A percentile compares a stretch with the other conserved stretches of the same genome.
Conservation (phyloP, 1,140 invertebrate species). For the Oedothorax gibbosus region DNA sequence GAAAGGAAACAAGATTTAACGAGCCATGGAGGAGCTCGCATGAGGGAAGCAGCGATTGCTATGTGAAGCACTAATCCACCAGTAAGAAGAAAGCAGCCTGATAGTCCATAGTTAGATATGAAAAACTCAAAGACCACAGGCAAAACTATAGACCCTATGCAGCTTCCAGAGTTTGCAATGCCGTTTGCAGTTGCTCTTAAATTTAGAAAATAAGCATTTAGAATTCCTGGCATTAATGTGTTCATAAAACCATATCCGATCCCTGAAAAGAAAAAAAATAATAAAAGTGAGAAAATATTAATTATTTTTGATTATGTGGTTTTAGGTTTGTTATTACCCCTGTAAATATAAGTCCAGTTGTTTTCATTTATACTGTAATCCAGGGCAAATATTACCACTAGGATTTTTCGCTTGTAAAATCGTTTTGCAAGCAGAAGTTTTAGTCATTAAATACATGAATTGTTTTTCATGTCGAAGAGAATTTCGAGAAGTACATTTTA, state of each 20-base stretch:
- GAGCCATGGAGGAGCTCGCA: conserved; percentile 72
- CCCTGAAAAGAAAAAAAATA: conserved; percentile 69
- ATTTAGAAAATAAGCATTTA: conserved; percentile 86
- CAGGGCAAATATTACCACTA: too few relatives aligned
- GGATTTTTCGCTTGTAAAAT: too few relatives aligned
- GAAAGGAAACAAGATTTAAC: not conserved
- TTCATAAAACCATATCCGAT: conserved; percentile 82
- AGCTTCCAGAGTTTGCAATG: conserved; percentile 88
- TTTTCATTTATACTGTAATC: too few relatives aligned
- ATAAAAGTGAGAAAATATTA: not conserved
- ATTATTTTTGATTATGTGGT: too few relatives aligned
- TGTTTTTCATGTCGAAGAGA: too few relatives aligned
- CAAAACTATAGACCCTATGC: conserved; percentile 84
- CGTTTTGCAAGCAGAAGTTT: too few relatives aligned
- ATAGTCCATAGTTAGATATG: conserved; percentile 45
- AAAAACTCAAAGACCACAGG: conserved; percentile 76
- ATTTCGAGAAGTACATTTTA: too few relatives aligned
- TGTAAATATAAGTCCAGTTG: too few relatives aligned
- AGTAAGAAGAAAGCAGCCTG: conserved; percentile 75
- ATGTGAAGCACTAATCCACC: conserved; percentile 86
- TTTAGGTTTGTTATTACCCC: too few relatives aligned
- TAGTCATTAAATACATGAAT: too few relatives aligned
- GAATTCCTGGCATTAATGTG: conserved; percentile 88
- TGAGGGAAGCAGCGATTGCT: conserved; percentile 81
- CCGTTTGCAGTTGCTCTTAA: conserved; percentile 86